Conservation (phyloP, 2,797 vertebrate species). For the Sphaeramia orbicularis region DNA sequence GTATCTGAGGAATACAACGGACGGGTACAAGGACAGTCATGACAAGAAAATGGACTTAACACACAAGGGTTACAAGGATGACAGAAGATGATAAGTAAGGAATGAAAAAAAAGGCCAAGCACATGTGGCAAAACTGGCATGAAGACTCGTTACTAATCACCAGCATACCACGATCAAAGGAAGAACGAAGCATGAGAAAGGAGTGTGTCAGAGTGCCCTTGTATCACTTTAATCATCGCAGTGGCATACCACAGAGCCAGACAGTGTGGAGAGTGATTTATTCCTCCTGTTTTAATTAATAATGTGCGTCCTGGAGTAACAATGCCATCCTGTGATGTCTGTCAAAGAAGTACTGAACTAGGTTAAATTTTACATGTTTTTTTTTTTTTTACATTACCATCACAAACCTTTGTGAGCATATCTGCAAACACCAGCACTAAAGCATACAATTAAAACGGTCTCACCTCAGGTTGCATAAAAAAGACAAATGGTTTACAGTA, state of each 20-base stretch:
- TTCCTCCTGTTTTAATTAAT: slow-evolving; percentile 35
- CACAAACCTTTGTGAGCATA: neutral
- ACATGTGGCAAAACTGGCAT: slow-evolving; percentile 42
- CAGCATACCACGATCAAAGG: slow-evolving; percentile 56
- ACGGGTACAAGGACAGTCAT: slow-evolving; percentile 20
- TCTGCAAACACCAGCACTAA: neutral
- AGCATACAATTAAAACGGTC: neutral
- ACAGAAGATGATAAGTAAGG: slow-evolving; percentile 20
- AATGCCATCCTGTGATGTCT: neutral
- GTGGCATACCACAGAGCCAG: slow-evolving; percentile 60
- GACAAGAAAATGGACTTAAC: slow-evolving; percentile 30
- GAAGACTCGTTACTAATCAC: slow-evolving; percentile 24
- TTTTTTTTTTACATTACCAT: neutral
- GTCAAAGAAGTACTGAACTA: neutral
- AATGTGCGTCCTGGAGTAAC: slow-evolving; percentile 20
- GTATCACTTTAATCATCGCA: slow-evolving; percentile 48
- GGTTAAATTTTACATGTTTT: neutral
- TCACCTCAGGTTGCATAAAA: neutral
- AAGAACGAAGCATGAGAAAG: slow-evolving; percentile 36
- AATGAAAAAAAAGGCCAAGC: neutral
- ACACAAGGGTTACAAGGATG: slow-evolving; percentile 30
- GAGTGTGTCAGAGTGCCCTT: slow-evolving; percentile 49
- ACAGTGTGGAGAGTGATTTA: slow-evolving; percentile 29
- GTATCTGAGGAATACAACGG: slow-evolving; percentile 18
- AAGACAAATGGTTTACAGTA: neutral